Conservation (phyloP, 2,113 vertebrate genomes). For the Fregetta grallaria region DNA sequence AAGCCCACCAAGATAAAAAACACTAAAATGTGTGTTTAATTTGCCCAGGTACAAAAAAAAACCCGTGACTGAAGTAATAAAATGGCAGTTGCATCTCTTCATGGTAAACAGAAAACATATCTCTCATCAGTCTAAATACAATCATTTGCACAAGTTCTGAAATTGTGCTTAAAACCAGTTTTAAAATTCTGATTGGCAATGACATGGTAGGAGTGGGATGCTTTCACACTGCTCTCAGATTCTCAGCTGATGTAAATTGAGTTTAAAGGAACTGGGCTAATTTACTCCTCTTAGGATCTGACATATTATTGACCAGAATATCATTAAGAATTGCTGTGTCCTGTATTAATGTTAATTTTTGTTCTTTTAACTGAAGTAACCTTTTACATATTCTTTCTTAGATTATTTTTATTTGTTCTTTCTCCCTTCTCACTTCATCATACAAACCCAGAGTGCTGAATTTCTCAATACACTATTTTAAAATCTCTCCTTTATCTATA, state of each 20-base stretch:
- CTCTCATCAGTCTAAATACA: background rate
- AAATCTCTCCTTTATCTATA: background rate
- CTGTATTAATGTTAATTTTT: background rate
- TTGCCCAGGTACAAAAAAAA: background rate
- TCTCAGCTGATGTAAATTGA: background rate
- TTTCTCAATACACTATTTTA: background rate
- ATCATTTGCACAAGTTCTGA: background rate
- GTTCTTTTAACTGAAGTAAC: background rate
- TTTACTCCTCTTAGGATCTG: background rate
- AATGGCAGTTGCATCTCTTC: background rate
- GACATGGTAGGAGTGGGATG: background rate
- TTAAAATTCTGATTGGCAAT: background rate
- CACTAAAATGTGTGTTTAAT: background rate
- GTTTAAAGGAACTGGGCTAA: background rate
- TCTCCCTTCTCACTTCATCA: background rate
- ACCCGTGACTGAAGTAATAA: background rate
- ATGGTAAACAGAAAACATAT: background rate
- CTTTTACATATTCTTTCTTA: background rate
- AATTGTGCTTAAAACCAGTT: background rate
- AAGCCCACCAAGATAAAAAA: background rate
- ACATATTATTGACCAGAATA: background rate
- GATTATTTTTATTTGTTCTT: background rate
- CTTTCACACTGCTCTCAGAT: background rate
- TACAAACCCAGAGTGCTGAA: background rate
- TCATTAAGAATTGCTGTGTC: background rate